Conservation (phyloP, 1,140 invertebrate species). For the Aphidius ervi region DNA sequence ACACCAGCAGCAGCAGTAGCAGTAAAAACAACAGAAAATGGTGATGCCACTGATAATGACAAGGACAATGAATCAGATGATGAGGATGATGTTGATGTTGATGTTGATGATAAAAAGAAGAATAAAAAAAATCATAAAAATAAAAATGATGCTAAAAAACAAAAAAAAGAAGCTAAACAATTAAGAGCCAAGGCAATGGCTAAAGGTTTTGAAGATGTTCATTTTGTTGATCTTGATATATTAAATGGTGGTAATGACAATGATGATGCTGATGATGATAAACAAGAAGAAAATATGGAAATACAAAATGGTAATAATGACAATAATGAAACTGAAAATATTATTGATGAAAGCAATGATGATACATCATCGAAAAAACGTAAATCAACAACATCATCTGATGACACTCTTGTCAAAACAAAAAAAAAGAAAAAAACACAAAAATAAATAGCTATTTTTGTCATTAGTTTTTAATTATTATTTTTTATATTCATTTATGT, state of each 20-base stretch:
- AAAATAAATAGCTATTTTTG: no score
- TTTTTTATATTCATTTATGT: no score
- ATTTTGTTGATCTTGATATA: constrained; percentile 33
- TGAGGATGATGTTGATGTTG: constrained; percentile 18
- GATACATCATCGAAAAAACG: no score
- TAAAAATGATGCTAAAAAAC: constrained; percentile 43
- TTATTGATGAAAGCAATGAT: no score
- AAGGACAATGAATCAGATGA: constrained; percentile 25
- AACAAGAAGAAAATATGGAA: neutral
- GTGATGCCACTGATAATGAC: constrained; percentile 18
- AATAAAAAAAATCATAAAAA: constrained; percentile 40
- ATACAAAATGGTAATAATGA: constrained; percentile 1
- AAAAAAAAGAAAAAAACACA: neutral
- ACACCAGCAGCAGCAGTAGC: neutral
- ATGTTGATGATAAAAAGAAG: constrained; percentile 28
- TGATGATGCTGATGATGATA: constrained; percentile 18
- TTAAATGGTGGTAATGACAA: constrained; percentile 25
- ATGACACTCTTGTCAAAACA: neutral
- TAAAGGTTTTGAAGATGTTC: constrained; percentile 38
- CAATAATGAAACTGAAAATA: no score
- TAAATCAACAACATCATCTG: no score
- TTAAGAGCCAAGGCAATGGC: constrained; percentile 44
- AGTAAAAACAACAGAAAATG: constrained; percentile 8
- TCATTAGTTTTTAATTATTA: no score
- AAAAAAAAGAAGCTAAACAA: constrained; percentile 51